Evolutionary conservation across 2,113 vertebrate genomes (phyloP).

Genomic region (Lophotis ruficrista): DNA sequence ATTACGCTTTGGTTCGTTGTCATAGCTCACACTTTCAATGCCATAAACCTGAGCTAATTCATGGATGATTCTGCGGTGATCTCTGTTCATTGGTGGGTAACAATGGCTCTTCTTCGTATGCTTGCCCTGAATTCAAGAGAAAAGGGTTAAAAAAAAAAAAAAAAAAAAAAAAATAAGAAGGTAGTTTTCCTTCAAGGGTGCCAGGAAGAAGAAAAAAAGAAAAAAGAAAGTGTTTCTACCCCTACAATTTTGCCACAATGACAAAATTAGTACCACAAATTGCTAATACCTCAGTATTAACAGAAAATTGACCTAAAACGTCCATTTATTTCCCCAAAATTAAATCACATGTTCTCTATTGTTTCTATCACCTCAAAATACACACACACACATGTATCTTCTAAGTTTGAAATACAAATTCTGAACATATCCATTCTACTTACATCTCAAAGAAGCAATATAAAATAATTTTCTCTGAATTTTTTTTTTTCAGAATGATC

Average conservation of each 20-base stretch:
- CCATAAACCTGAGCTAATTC: conserved; percentile 92
- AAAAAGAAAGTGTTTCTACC: not conserved
- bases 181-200: not conserved
- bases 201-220: not conserved
- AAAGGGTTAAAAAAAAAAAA: not conserved
- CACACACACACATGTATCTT: not conserved
- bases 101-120: conserved; percentile 89
- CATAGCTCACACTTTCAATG: conserved; percentile 95
- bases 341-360: not conserved
- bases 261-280: not conserved
- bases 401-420: not conserved
- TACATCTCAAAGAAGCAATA: not conserved
- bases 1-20: conserved; percentile 96
- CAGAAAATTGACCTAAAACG: not conserved
- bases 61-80: conserved; percentile 92
- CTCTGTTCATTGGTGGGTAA: conserved; percentile 96
- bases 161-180: not conserved
- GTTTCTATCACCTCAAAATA: not conserved
- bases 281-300: not conserved
- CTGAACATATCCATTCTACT: not conserved
- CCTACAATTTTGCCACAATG: not conserved
- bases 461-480: not conserved
- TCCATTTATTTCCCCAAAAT: not conserved
- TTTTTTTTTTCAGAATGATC: not conserved
- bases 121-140: conserved; percentile 83